A percentile compares a stretch with the other conserved stretches of the same genome.
These are phyloP conservation scores for Siphamia tubifer DNA, from an alignment of 2,113 vertebrate genomes.

Conservation along the genomic window DNA sequence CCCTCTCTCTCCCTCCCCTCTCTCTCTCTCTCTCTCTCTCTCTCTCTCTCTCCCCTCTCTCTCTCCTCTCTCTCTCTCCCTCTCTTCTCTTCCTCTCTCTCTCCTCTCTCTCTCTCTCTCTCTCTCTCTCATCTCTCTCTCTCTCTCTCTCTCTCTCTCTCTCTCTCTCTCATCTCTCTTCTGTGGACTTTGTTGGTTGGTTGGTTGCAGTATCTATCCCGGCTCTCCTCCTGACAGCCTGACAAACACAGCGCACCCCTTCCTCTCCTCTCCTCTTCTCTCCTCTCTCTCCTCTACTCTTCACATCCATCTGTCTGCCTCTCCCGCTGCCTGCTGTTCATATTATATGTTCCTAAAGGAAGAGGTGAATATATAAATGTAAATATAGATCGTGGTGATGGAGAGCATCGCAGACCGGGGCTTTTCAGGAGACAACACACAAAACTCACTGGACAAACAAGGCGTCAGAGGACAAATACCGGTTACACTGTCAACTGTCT, in stretches of 20 bases:
- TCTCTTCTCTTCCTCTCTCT: background rate
- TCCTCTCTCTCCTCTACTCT: too few relatives aligned
- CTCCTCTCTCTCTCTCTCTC: background rate
- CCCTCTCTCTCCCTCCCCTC: background rate
- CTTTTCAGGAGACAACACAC: slow-evolving; percentile 37
- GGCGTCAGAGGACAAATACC: slow-evolving; percentile 13
- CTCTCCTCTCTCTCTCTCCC: background rate
- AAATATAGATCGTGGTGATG: slow-evolving; percentile 54
- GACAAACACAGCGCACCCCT: slow-evolving; percentile 23
- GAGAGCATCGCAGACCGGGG: slow-evolving; percentile 51
- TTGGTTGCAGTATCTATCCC: slow-evolving; percentile 39
- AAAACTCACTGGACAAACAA: slow-evolving; percentile 57
- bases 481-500: background rate
- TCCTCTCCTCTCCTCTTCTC: too few relatives aligned
- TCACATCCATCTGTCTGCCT: background rate
- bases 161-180: background rate
- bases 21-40: background rate
- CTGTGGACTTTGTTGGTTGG: slow-evolving; percentile 41
- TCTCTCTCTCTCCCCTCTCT: background rate
- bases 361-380: slow-evolving; percentile 32
- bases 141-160: slow-evolving; percentile 13
- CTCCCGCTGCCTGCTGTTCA: background rate
- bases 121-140: background rate
- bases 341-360: background rate
- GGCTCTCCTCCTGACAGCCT: too few relatives aligned